phyloP scores from a whole-genome alignment of 1,140 invertebrate genomes.

The Meloidogyne chitwoodi region DNA sequence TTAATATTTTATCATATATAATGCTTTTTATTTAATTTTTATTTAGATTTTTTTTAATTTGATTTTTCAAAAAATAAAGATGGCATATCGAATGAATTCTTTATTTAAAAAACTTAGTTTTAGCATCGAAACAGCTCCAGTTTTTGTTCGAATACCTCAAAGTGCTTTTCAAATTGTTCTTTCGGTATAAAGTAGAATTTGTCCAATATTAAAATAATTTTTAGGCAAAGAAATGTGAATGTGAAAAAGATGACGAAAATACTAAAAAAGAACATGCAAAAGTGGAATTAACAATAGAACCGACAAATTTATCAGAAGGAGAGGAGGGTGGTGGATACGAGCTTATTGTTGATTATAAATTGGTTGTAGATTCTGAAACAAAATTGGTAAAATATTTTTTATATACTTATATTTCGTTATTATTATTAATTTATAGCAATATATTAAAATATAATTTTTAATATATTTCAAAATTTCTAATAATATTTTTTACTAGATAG shows the following conservation, averaged over 20 bases:
- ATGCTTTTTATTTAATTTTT: neutral
- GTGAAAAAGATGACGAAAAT: neutral
- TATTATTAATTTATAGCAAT: no score
- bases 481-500: neutral
- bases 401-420: neutral
- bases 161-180: slow-evolving; percentile 12
- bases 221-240: neutral
- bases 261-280: neutral
- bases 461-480: no score
- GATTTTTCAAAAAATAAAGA: neutral
- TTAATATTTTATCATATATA: neutral
- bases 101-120: slow-evolving; percentile 4
- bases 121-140: neutral
- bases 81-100: neutral
- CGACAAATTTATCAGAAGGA: neutral
- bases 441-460: no score
- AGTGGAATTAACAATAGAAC: slow-evolving; percentile 4
- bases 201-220: neutral
- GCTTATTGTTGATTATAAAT: neutral
- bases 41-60: neutral
- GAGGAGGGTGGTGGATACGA: neutral
- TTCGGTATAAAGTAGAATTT: neutral
- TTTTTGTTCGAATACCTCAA: neutral
- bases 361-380: neutral
- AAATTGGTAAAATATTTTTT: slow-evolving; percentile 3